Evolutionary conservation across 2,888 invertebrate genomes (phyloP), one percentile per base, ranked within the genome.

Genomic region (Parthenolecanium corni): DNA sequence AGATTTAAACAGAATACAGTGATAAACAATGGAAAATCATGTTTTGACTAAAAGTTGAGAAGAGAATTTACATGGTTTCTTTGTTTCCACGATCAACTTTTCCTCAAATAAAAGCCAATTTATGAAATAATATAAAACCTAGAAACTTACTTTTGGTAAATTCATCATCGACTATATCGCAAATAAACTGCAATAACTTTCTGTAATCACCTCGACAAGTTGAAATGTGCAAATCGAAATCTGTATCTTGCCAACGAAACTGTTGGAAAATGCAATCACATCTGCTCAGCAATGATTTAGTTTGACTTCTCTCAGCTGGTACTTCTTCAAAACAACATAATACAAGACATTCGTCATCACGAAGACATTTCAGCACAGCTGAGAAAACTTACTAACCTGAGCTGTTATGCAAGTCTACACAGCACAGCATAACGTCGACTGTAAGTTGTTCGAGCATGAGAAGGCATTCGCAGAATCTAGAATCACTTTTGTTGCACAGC

Each of bases 391-490:
- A 61, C 21, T 31, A 20, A 62, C 62, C 24, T 52, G 4, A 1
- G 12, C 46, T 12, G 1, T 52, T 20, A 20, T 20, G 18, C 21
- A 24, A 18, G 20, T 52, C 52, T 6, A 62, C 40, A 23, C 62
- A 62, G 23, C 16, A 18, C n/a, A 52, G n/a, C 36, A 53, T 31
- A 20, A 53, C 42, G 25, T 23, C 53, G 20, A 62, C 20, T 2
- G 52, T 44, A 3, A 20, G 44, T 44, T 62, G 62, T 23, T 62
- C 62, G 4, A 62, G 14, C 14, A 18, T 52, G 2, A 49, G 62
- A 31, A 62, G 42, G n/a, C 62, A 62, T 53, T 62, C 62, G 31
- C 62, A 62, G n/a, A 62, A 20, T 21, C 25, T 62, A 1, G 62
- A 21, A 25, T 62, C 31, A 1, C 42, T 62, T 46, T 62, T 24